These are phyloP conservation scores for Cranoglanis bouderius DNA, from an alignment of 2,113 vertebrate genomes.

Conservation along the genomic window DNA sequence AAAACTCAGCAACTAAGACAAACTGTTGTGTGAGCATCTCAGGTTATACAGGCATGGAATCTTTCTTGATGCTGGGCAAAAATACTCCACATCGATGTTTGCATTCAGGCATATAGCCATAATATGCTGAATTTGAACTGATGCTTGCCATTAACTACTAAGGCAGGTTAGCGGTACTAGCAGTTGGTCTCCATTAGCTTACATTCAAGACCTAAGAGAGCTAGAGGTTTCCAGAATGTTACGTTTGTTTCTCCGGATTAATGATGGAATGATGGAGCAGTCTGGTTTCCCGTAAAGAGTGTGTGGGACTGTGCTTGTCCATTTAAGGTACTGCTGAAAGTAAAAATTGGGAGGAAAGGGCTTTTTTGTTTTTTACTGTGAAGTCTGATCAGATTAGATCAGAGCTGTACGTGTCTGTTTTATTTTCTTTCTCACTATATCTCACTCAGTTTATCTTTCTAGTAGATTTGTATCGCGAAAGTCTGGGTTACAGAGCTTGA, in stretches of 20 bases:
- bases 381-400: constrained; percentile 22
- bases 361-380: not conserved
- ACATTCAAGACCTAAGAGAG: not conserved
- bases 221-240: not conserved
- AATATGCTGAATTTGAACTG: not conserved
- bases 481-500: not conserved
- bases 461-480: not conserved
- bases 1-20: too few relatives aligned
- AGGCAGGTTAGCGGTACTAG: not conserved
- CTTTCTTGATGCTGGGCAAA: not conserved
- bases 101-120: not conserved
- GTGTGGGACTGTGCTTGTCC: constrained; percentile 10
- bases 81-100: not conserved
- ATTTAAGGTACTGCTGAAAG: constrained; percentile 25
- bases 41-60: not conserved
- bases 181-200: not conserved
- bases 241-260: not conserved
- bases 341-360: not conserved
- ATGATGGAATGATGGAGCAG: not conserved
- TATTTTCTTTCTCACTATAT: not conserved
- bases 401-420: not conserved
- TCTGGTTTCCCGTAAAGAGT: too few relatives aligned
- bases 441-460: not conserved
- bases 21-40: too few relatives aligned
- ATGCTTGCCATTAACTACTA: not conserved